Evolutionary conservation across 2,888 invertebrate species (phyloP).

Genomic region (Caradrina kadenii): DNA sequence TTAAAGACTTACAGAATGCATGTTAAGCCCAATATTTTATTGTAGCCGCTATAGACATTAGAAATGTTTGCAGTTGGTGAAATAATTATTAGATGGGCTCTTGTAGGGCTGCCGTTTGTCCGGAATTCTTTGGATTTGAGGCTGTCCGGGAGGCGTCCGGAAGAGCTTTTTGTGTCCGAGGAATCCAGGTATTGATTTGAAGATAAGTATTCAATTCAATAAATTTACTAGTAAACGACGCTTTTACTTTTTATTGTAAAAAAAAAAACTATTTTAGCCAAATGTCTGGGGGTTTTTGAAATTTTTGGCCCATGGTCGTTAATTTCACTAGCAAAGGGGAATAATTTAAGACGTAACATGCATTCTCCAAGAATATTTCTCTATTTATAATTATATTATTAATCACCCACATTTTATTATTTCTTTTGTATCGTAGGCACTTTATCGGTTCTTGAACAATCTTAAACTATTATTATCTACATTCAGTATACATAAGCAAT

Average conservation of each 20-base stretch:
- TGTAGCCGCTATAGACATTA: not conserved
- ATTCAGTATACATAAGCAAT: conserved; percentile 53
- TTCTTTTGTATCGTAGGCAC: conserved; percentile 63
- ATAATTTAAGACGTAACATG: conserved; percentile 16
- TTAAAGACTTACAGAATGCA: conserved; percentile 36
- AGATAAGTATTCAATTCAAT: too few species aligned
- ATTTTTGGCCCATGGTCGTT: too few species aligned
- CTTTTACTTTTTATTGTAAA: too few species aligned
- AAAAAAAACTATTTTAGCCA: too few species aligned
- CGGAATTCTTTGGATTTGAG: too few species aligned
- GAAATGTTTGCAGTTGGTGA: not conserved
- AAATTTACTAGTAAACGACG: too few species aligned
- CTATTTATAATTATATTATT: conserved; percentile 56
- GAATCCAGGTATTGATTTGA: too few species aligned
- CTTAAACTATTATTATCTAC: conserved; percentile 52
- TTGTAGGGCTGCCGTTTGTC: not conserved
- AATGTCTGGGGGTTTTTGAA: too few species aligned
- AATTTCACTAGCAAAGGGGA: not conserved
- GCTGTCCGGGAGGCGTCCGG: too few species aligned
- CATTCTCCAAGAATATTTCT: conserved; percentile 43
- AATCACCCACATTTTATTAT: conserved; percentile 54
- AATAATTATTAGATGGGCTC: not conserved
- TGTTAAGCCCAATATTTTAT: not conserved
- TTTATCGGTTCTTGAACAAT: conserved; percentile 60
- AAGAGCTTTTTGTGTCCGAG: too few species aligned